These are phyloP conservation scores for Prochilodus magdalenae DNA, from an alignment of 2,113 vertebrate genomes.

Conservation along the genomic window DNA sequence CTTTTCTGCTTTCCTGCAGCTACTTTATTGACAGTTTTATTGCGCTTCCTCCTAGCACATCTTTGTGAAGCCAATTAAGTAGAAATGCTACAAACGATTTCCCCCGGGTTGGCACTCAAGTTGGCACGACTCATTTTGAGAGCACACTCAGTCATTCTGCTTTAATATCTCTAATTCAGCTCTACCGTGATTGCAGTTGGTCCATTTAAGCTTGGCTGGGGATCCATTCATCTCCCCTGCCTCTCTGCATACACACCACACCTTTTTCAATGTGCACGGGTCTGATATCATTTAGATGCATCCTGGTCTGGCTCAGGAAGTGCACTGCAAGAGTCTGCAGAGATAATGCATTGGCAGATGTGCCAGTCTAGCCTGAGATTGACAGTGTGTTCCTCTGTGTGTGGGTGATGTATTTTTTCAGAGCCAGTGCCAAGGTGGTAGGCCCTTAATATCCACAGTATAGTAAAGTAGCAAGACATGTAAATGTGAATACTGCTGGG, in stretches of 20 bases:
- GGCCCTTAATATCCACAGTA: slow-evolving; percentile 17
- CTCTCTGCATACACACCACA: slow-evolving; percentile 10
- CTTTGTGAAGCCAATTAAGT: slow-evolving; percentile 56
- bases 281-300: slow-evolving; percentile 40
- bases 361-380: slow-evolving; percentile 27
- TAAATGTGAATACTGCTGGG: slow-evolving; percentile 39
- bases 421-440: slow-evolving; percentile 11
- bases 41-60: slow-evolving; percentile 29
- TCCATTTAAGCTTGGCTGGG: slow-evolving; percentile 51
- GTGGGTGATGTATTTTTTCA: slow-evolving; percentile 31
- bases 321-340: slow-evolving; percentile 28
- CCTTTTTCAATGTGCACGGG: slow-evolving; percentile 25
- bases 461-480: slow-evolving; percentile 5
- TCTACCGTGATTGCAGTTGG: slow-evolving; percentile 51
- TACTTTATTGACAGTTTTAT: slow-evolving; percentile 41
- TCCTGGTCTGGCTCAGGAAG: slow-evolving; percentile 29
- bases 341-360: slow-evolving; percentile 26
- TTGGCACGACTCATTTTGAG: slow-evolving; percentile 56
- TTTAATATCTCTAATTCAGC: slow-evolving; percentile 59
- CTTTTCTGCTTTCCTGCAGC: slow-evolving; percentile 33
- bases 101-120: slow-evolving; percentile 42
- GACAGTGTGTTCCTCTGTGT: slow-evolving; percentile 1
- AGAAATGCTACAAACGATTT: slow-evolving; percentile 52
- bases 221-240: slow-evolving; percentile 47
- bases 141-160: slow-evolving; percentile 49